Base-by-base conservation (phyloP, 2,113 vertebrate species). In the Stegastes partitus region DNA sequence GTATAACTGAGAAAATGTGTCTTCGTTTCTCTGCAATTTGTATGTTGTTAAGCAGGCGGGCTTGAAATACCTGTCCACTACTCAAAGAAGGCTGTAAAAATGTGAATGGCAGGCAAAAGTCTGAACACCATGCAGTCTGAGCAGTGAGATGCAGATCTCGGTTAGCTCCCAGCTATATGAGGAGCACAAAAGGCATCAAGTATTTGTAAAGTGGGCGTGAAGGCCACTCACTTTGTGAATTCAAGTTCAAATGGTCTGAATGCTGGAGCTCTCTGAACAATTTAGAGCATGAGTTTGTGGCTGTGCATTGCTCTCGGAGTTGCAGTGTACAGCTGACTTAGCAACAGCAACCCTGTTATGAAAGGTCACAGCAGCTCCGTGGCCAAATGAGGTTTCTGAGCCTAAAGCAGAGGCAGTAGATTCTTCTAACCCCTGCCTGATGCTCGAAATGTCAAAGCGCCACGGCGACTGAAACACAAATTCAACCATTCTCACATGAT, bases 391-490 rank as follows among this genome's bases (percentile, higher is more conserved):
- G 56, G 74, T 65, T 68, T 8, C 25, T 39, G 64, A 82, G 64
- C 64, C 66, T 26, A 19, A 34, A 76, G 75, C 66, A 56, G 58
- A 39, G 39, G 28, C 68, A 1, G 16, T 19, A 22, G 42, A 9
- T 74, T 69, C 45, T 63, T 63, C 68, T 25, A 65, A 66, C 76
- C 44, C 64, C 74, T 26, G 69, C 49, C 45, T 16, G 55, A 57
- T 39, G 72, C 34, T 81, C 34, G 21, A 87, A 82, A 90, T 73
- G 81, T 84, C 75, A 87, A 58, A 74, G 28, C 57, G 69, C 31
- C 47, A 54, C 49, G 26, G 31, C 74, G 31, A 77, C 58, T 28
- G 58, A 14, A 42, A 53, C 65, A 57, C 55, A 74, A 50, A 83
- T 53, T 1, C 21, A n/a, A 18, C 63, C 77, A 26, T 34, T 37